Base-by-base conservation (phyloP, 2,797 vertebrate species). In the Xenopus petersii region DNA sequence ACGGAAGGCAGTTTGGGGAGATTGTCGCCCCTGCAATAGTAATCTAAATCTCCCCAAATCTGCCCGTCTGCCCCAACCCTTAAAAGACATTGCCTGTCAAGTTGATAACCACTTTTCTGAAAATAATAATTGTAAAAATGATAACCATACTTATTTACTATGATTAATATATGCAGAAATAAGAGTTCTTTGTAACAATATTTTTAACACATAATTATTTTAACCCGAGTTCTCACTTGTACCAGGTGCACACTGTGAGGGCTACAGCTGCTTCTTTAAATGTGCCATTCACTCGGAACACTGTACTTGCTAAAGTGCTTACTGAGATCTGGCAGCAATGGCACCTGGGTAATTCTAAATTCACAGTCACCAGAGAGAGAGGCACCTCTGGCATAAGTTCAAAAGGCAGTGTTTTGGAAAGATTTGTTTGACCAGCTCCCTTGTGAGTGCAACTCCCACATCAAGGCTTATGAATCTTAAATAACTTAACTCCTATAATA, bases 351-450 rank as follows among this genome's bases (percentile, higher is more conserved):
- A 81, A 81, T 81, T 83, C 76, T 79, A 48, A 26, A 79, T 86
- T 82, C 68, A 72, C 80, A 84, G 77, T 79, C 84, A 86, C 82
- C 24, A 66, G 84, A 86, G 83, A 42, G 36, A 88, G 83, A 87
- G 80, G 78, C 75, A 79, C 77, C 79, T 84, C 82, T 84, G 84
- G 86, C 84, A 84, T 83, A 86, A 82, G 82, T 83, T 88, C 84
- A 86, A 82, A 82, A 88, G 85, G 83, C 83, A 84, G 82, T 88
- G 83, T 88, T 88, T 83, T 82, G 84, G 84, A 90, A 89, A 88
- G 84, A 84, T 85, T 86, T 81, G 80, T 86, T 83, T 86, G 81
- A 82, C 82, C 81, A 82, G 75, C 71, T 85, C 84, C 89, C 81
- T 84, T 80, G 84, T 63, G 79, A 82, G 82, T 79, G 76, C 59